Conservation (phyloP, 1,140 invertebrate species). For the Panulirus ornatus region DNA sequence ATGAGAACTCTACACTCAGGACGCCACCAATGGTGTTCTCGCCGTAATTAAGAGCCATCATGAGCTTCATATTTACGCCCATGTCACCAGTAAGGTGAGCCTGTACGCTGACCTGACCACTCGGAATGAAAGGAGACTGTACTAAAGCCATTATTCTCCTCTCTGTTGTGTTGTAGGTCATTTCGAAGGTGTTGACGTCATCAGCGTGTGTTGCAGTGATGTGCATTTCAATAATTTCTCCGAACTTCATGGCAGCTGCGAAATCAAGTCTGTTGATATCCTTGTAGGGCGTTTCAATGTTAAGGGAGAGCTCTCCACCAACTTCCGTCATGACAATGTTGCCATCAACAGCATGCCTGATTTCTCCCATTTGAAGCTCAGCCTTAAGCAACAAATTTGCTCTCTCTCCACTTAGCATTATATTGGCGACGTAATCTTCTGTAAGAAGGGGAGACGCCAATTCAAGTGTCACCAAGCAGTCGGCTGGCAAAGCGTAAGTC, state of each 20-base stretch:
- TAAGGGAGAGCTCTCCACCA: constrained; percentile 29
- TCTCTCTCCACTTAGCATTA: constrained; percentile 1
- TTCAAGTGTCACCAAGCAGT: constrained; percentile 6
- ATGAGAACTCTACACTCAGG: constrained; percentile 26
- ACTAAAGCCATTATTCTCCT: constrained; percentile 32
- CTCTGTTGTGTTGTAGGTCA: constrained; percentile 31
- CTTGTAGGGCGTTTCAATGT: constrained; percentile 39
- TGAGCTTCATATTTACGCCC: constrained; percentile 32
- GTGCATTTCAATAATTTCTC: constrained; percentile 13
- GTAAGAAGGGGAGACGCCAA: constrained; percentile 38
- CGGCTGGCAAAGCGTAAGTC: constrained; percentile 20
- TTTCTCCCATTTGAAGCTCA: constrained; percentile 39
- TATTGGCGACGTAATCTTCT: constrained; percentile 10
- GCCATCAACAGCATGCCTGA: constrained; percentile 40
- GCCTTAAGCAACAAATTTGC: constrained; percentile 28
- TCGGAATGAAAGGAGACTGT: constrained; percentile 52
- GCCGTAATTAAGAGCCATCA: constrained; percentile 48
- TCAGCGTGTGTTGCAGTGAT: constrained; percentile 29
- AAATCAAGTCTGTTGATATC: constrained; percentile 52
- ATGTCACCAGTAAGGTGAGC: constrained; percentile 33
- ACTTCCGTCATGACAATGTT: constrained; percentile 5
- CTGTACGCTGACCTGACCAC: constrained; percentile 20
- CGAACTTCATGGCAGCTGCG: constrained; percentile 29
- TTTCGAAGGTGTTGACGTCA: constrained; percentile 37
- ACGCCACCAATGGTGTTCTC: constrained; percentile 36